Percentiles rank a stretch among this genome's conserved stretches.
phyloP scores from a whole-genome alignment of 2,888 invertebrate species.

The Tetrapedia diversipes region DNA sequence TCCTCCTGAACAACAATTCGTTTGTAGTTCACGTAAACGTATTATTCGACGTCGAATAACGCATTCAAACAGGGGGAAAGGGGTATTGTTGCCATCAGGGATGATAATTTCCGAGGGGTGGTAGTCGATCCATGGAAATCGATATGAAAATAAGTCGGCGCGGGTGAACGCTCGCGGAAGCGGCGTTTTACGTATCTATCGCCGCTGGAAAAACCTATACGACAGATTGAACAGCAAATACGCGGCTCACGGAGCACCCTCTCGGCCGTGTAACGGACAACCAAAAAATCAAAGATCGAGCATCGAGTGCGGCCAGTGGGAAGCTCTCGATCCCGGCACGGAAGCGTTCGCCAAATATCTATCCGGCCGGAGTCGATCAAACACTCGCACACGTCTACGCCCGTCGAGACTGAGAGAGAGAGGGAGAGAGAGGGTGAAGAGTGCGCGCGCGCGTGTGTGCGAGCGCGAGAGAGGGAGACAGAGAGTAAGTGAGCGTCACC shows the following conservation, averaged over 20 bases:
- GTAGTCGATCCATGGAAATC: not conserved
- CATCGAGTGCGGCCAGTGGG: slow-evolving; percentile 7
- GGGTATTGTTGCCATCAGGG: not conserved
- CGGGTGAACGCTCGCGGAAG: not conserved
- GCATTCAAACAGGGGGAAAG: too few species aligned
- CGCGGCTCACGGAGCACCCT: slow-evolving; percentile 21
- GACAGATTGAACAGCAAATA: slow-evolving; percentile 34
- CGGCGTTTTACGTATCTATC: slow-evolving; percentile 23
- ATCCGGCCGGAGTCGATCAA: slow-evolving; percentile 52
- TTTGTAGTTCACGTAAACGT: not conserved
- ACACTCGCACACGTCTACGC: slow-evolving; percentile 19
- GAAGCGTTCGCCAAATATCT: slow-evolving; percentile 47
- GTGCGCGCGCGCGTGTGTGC: too few species aligned
- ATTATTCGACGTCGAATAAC: not conserved
- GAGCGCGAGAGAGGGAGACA: not conserved
- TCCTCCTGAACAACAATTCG: not conserved
- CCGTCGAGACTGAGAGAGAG: too few species aligned
- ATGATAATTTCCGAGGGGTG: not conserved
- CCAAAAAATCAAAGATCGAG: slow-evolving; percentile 27
- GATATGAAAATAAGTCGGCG: slow-evolving; percentile 34
- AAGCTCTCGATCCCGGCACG: slow-evolving; percentile 22
- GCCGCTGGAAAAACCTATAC: slow-evolving; percentile 20
- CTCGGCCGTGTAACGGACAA: slow-evolving; percentile 23
- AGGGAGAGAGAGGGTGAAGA: not conserved
- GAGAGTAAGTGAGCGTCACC: slow-evolving; percentile 58